Evolutionary conservation across 37 sponge, comb jelly and placozoan species (phyloP), one percentile per base, ranked within the genome.

Genomic region (Cliona cf. orientalis): DNA sequence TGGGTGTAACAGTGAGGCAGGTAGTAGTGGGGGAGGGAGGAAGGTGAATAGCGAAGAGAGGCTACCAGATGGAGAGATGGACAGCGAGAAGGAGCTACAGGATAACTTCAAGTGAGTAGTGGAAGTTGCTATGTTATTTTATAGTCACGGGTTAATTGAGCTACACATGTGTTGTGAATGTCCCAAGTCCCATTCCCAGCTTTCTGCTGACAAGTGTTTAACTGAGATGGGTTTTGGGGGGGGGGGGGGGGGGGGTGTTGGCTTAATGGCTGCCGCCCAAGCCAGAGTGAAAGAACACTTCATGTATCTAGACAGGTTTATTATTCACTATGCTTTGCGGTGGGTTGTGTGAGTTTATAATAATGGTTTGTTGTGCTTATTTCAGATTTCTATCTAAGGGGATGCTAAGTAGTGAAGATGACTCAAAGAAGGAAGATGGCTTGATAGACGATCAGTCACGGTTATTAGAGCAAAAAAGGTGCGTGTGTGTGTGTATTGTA

Each of bases 361-460:
- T 61, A 37, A 25, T 21, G 33, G 19, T 40, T 64, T 21, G 14
- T 33, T 31, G 35, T 36, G 1, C 42, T 36, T 49, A 49, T 21
- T 62, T 5, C 41, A 80, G 80, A 12, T 80, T 80, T 70, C 46
- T 80, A 31, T 57, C 70, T 5, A 69, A 68, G 57, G 80, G 80
- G 32, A 4, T 80, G 69, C 49, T 80, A 49, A 69, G 56, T 66
- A 38, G 1, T 33, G n/a, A 37, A 36, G 7, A 29, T 23, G 23
- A 29, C 12, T 17, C 19, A 25, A 31, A 0, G 14, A 32, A 37
- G n/a, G 56, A 25, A 65, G 67, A 46, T 66, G 31, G 63, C 33
- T 56, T 49, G 37, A 41, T 12, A 75, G 56, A 2, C 14, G 2
- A 17, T 29, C 23, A 74, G 9, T 34, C 25, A 58, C 37, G 12